A percentile compares a stretch with the other conserved stretches of the same genome.
Evolutionary conservation across 2,797 vertebrate genomes (phyloP).

Genomic region (Bufotes viridis): DNA sequence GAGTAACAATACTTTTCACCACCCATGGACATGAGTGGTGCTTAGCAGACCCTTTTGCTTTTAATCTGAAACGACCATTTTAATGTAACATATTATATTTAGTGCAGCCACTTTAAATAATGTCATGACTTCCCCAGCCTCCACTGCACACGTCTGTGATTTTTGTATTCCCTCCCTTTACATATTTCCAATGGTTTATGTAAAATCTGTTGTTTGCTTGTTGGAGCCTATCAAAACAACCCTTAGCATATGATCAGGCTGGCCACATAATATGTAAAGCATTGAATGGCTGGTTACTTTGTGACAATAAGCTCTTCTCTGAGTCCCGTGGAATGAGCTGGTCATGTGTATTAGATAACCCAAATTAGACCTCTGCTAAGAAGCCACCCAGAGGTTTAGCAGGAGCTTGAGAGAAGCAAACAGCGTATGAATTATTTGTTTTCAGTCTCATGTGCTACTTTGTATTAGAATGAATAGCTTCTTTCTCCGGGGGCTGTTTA

Average conservation of each 20-base stretch:
- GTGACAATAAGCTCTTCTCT: constrained; percentile 53
- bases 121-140: neutral
- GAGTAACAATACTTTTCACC: too few species aligned
- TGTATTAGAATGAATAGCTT: constrained; percentile 11
- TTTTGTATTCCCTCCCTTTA: neutral
- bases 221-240: neutral
- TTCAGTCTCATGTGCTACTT: constrained; percentile 30
- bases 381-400: constrained; percentile 52
- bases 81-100: neutral
- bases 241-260: constrained; percentile 21
- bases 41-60: too few species aligned
- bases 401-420: constrained; percentile 38
- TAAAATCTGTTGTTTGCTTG: constrained; percentile 1
- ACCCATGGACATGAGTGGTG: too few species aligned
- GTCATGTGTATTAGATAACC: constrained; percentile 62
- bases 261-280: constrained; percentile 22
- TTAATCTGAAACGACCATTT: too few species aligned
- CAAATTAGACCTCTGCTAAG: constrained; percentile 58
- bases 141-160: neutral
- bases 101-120: neutral
- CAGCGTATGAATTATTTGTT: constrained; percentile 29
- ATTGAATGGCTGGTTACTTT: constrained; percentile 47
- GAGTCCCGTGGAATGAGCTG: constrained; percentile 47
- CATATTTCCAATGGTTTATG: neutral
- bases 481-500: neutral